Conservation (phyloP, 64 coral and sea anemone species). For the Cladopsammia gracilis region DNA sequence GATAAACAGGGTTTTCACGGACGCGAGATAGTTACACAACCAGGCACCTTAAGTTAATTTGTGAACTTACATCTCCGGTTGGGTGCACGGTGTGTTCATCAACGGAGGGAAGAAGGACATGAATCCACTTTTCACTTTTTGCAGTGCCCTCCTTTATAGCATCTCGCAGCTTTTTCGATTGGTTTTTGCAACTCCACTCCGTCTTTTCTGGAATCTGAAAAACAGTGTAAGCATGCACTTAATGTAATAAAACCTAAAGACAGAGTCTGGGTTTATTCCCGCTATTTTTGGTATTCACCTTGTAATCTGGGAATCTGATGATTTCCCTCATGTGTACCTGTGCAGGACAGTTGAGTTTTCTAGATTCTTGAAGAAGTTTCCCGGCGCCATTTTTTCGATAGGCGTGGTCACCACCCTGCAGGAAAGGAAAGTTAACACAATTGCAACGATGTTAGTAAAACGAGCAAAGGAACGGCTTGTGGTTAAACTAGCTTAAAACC, state of each 20-base stretch:
- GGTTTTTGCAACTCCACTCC: slow-evolving; percentile 36
- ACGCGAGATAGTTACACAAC: too few species aligned
- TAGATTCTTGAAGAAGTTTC: slow-evolving; percentile 56
- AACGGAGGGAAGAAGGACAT: neutral
- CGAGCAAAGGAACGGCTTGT: too few species aligned
- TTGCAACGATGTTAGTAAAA: neutral
- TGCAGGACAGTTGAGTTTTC: slow-evolving; percentile 43
- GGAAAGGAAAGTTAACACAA: neutral
- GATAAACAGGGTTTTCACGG: too few species aligned
- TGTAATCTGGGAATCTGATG: slow-evolving; percentile 46
- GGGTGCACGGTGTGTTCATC: slow-evolving; percentile 28
- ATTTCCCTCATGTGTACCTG: slow-evolving; percentile 42
- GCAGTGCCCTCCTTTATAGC: neutral
- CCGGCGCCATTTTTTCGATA: slow-evolving; percentile 42
- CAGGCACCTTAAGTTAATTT: too few species aligned
- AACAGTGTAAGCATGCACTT: too few species aligned
- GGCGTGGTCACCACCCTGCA: slow-evolving; percentile 38
- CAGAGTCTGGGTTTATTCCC: too few species aligned
- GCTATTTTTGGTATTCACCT: slow-evolving; percentile 4
- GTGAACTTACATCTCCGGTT: slow-evolving; percentile 31
- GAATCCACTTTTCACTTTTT: slow-evolving; percentile 44
- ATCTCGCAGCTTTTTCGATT: slow-evolving; percentile 28
- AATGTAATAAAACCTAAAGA: too few species aligned
- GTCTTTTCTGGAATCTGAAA: slow-evolving; percentile 46
- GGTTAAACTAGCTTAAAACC: too few species aligned